Evolutionary conservation across 2,797 vertebrate species (phyloP).

Genomic region (Alouatta caraya): DNA sequence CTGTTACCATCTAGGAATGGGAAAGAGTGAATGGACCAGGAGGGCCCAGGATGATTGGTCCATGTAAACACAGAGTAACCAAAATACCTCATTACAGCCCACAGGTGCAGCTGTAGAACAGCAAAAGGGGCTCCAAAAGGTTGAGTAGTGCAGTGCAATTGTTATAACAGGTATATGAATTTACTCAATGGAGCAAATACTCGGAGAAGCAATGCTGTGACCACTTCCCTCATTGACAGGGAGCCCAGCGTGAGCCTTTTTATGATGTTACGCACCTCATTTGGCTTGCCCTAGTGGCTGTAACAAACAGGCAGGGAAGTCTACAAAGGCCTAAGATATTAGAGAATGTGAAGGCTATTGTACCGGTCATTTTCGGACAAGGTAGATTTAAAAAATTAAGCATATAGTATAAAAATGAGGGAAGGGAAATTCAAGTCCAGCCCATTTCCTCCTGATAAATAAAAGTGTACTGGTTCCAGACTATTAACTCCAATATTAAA

Average conservation of each 20-base stretch:
- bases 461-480: constrained; percentile 74
- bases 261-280: neutral
- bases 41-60: neutral
- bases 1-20: rapidly evolving
- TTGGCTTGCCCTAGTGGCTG: constrained; percentile 67
- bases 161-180: no score
- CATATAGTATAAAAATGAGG: neutral
- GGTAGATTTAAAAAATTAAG: constrained; percentile 69
- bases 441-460: constrained; percentile 69
- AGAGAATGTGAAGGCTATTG: constrained; percentile 7
- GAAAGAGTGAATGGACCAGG: neutral
- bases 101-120: no score
- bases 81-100: neutral
- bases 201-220: rapidly evolving
- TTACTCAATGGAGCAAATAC: rapidly evolving
- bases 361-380: constrained; percentile 63
- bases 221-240: neutral
- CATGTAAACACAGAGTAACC: neutral
- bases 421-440: neutral
- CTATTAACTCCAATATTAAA: constrained; percentile 70
- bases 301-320: constrained; percentile 41
- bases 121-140: no score
- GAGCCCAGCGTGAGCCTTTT: neutral
- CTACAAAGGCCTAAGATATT: constrained; percentile 31
- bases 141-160: rapidly evolving